These are phyloP conservation scores for Actenoides hombroni DNA, from an alignment of 2,113 vertebrate genomes.

Conservation along the genomic window DNA sequence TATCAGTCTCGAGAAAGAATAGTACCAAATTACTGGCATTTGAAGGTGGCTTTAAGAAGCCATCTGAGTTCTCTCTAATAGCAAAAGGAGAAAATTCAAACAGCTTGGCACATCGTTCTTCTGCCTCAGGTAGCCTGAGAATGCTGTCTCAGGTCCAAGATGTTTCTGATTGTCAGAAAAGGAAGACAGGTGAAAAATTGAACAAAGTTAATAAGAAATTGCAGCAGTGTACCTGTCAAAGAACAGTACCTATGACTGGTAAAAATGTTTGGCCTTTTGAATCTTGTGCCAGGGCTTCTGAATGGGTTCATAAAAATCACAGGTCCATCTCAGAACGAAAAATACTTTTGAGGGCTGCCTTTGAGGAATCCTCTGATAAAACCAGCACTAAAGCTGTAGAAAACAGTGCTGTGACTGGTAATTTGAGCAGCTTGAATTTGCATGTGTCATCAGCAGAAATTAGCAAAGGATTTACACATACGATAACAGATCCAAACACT, in stretches of 20 bases:
- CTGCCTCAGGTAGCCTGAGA: not conserved
- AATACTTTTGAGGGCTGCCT: not conserved
- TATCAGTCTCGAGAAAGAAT: not conserved
- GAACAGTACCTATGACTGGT: constrained; percentile 73
- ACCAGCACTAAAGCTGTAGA: not conserved
- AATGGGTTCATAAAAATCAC: constrained; percentile 36
- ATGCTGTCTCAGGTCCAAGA: not conserved
- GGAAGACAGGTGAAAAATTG: not conserved
- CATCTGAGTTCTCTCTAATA: not conserved
- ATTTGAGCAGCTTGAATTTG: not conserved
- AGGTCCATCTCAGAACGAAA: not conserved
- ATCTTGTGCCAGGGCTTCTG: constrained; percentile 77
- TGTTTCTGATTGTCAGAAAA: not conserved
- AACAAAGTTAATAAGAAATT: constrained; percentile 5
- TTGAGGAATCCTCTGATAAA: not conserved
- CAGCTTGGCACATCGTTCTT: not conserved
- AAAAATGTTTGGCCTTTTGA: constrained; percentile 73
- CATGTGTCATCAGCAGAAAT: not conserved
- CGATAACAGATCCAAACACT: not conserved
- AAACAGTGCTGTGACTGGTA: not conserved
- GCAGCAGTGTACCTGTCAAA: constrained; percentile 56
- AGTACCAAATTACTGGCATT: not conserved
- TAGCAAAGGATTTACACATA: not conserved
- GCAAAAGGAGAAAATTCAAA: constrained; percentile 19
- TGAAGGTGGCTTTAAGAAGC: constrained; percentile 20